Conservation (phyloP, 92 coral and sea anemone species). For the Heliopora coerulea region DNA sequence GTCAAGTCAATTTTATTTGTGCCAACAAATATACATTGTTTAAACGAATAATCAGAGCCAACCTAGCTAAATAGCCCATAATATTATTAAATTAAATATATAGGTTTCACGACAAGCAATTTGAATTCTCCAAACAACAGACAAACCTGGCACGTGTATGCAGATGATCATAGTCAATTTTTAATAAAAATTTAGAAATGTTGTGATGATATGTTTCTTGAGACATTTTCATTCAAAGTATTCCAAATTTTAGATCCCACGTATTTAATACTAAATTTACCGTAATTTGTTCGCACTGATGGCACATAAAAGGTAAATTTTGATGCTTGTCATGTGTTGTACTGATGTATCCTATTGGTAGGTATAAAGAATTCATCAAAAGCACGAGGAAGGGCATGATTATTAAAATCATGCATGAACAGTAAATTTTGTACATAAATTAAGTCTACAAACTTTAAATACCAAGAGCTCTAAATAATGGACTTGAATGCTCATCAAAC, state of each 20-base stretch:
- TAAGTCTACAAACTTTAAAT: slow-evolving; percentile 34
- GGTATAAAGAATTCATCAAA: slow-evolving; percentile 48
- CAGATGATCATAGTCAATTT: too few relatives aligned
- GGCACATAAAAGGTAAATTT: slow-evolving; percentile 45
- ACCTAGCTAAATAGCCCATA: too few relatives aligned
- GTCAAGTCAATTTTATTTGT: too few relatives aligned
- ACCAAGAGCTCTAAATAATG: slow-evolving; percentile 32
- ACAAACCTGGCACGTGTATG: too few relatives aligned
- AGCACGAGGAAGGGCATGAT: slow-evolving; percentile 33
- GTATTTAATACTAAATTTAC: slow-evolving; percentile 53
- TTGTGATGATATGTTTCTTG: too few relatives aligned
- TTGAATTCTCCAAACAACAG: too few relatives aligned
- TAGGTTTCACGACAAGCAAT: too few relatives aligned
- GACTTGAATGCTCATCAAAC: slow-evolving; percentile 37
- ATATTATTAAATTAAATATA: too few relatives aligned
- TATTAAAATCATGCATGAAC: slow-evolving; percentile 40
- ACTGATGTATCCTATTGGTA: slow-evolving; percentile 37
- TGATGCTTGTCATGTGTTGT: slow-evolving; percentile 55
- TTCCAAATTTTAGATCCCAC: not conserved
- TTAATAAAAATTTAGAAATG: too few relatives aligned
- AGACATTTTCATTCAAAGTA: too few relatives aligned
- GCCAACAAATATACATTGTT: too few relatives aligned
- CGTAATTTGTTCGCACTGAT: slow-evolving; percentile 50
- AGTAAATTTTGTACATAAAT: slow-evolving; percentile 18
- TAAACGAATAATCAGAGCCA: too few relatives aligned